Base-by-base conservation (phyloP, 2,113 vertebrate species). In the Phainopepla nitens region DNA sequence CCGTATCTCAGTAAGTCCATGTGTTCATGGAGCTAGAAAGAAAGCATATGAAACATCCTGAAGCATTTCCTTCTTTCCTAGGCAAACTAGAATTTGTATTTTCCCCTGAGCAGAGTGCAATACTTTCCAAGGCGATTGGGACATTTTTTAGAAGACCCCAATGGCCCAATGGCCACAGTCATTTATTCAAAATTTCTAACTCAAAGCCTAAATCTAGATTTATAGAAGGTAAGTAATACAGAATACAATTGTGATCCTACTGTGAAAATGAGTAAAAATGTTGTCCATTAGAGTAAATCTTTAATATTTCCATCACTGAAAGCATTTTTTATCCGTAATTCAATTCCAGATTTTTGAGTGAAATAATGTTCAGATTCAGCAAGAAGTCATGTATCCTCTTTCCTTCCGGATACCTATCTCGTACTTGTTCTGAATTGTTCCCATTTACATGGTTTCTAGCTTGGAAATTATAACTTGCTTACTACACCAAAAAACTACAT, bases 211-310 rank as follows among this genome's bases (percentile, higher is more conserved):
- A 87, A 68, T 75, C 21, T 78, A 79, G 47, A 89, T 68, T 82
- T 82, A 61, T 29, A 71, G 54, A 58, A 24, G 6, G 21, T n/a
- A 91, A 62, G 36, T 66, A 71, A 89, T 71, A 64, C 6, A 25
- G 25, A 80, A 73, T 66, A 80, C 9, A 86, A 89, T 89, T 87
- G 87, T 41, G 11, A 15, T 62, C 51, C 44, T 28, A 35, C 31
- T 57, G 20, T 76, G 69, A 76, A 71, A 85, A 79, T 70, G 69
- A 92, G 61, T 87, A 94, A 39, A 90, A 89, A 84, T 42, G 4
- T 72, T 90, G 13, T 15, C 72, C 35, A 71, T 89, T 92, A 89
- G 17, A 82, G 19, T 92, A 82, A 95, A 95, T 87, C 87, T 87
- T 96, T 89, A 84, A 91, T 91, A 69, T 87, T 71, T 69, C 25